Base-by-base conservation (phyloP, 2,888 invertebrate genomes). In the Stictocephala bisonia region DNA sequence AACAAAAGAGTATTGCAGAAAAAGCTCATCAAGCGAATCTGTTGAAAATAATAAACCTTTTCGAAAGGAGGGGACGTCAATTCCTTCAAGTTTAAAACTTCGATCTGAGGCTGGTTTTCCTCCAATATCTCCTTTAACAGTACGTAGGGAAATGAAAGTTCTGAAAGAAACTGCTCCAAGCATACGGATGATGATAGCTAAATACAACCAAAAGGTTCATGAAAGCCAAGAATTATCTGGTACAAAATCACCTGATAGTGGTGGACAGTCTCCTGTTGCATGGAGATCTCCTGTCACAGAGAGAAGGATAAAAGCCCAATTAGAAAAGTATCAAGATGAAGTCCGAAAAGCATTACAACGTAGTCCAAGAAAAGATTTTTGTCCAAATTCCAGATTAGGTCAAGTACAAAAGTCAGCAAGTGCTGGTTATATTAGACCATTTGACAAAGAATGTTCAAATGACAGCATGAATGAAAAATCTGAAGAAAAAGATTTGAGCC, bases 381-480 rank as follows among this genome's bases (percentile, higher is more conserved):
- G 29, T 26, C 79, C 82, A 48, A 71, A 76, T 9, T 78, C 74
- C 56, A 77, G 81, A 41, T 86, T 86, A 77, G 85, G 86, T 78
- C 87, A 88, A 84, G 89, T 90, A 1, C 87, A 88, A 78, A 91
- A 91, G 83, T 90, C 90, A 24, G 89, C 89, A 7, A 91, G 91
- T 79, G 88, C 87, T 84, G 66, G 84, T 29, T 70, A 68, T 29
- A 73, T 73, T n/a, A 58, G 73, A 22, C 41, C 70, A 35, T 73
- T 64, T 41, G 73, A 73, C 26, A 73, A 70, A 44, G 69, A 51
- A 22, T 60, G 51, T 22, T 35, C 40, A 41, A 68, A 70, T 50
- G 73, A 73, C n/a, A 51, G 70, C 29, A 64, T 73, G 15, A 31
- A 70, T 15, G 70, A 51, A n/a, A 70, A 44, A 20, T 24, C 56